These are phyloP conservation scores for Barnardius zonarius DNA, from an alignment of 2,113 vertebrate genomes.

Conservation along the genomic window DNA sequence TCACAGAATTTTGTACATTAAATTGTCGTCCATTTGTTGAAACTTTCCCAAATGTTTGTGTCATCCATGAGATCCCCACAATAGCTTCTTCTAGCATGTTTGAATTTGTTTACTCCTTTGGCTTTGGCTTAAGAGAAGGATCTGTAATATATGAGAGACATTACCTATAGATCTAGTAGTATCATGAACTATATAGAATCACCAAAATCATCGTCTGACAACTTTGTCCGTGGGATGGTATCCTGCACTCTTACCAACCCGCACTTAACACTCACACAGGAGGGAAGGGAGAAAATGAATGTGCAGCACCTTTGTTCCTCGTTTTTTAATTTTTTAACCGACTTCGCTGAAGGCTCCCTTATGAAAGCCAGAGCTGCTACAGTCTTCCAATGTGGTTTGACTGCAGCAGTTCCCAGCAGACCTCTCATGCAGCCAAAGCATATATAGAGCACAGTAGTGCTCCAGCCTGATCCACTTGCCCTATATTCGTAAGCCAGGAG, in stretches of 20 bases:
- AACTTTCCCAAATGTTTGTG: not conserved
- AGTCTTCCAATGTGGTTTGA: not conserved
- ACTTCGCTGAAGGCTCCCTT: not conserved
- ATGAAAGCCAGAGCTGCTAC: not conserved
- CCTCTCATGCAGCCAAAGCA: not conserved
- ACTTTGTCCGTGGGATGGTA: not conserved
- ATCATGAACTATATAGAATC: not conserved
- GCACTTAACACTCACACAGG: not conserved
- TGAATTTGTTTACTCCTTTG: not conserved
- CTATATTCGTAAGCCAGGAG: not conserved
- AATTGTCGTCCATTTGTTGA: not conserved
- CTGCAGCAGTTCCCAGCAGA: not conserved
- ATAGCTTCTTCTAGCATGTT: not conserved
- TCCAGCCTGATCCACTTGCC: not conserved
- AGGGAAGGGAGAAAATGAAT: not conserved
- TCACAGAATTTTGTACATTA: not conserved
- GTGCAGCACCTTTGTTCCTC: not conserved
- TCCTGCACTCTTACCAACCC: not conserved
- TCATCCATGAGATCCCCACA: not conserved
- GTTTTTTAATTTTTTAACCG: not conserved
- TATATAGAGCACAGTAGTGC: not conserved
- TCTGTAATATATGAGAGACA: not conserved
- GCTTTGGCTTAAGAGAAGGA: not conserved
- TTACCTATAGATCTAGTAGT: not conserved
- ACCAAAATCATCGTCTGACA: not conserved